Base-by-base conservation (phyloP, 1,140 invertebrate genomes). In the Chymomyza costata region DNA sequence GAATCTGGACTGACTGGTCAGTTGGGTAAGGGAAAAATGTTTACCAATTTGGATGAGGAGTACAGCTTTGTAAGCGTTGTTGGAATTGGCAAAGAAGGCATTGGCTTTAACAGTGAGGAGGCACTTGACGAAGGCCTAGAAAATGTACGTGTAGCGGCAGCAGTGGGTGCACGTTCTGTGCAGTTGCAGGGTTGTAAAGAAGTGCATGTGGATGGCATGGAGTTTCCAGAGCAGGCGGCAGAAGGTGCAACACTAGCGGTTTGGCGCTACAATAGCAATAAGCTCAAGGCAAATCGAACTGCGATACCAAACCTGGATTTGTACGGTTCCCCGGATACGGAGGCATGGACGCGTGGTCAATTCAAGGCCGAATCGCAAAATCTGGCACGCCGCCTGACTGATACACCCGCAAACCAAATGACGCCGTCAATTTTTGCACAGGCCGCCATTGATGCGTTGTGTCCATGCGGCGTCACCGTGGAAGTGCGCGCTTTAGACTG, bases 381-480 rank as follows among this genome's bases (percentile, higher is more conserved):
- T 84, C 87, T 95, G 74, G 93, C 94, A 1, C 86, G 95, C 14
- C 57, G 74, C 8, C 83, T 97, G 1, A 91, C 90, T 70, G 95
- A 97, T 83, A 91, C 91, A 11, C 95, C 96, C 0, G 90, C 94
- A 0, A 98, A 97, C 86, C 82, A 91, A 49, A 90, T 97, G 88
- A 97, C 95, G 1, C 96, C 96, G 0, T 92, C 91, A 0, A 90
- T 90, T 41, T 97, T 97, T 86, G 90, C 92, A 7, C 87, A 95
- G 47, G 65, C 83, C 1, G 85, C 88, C 2, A 87, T 88, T 7
- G 87, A 89, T 58, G 85, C 86, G 1, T 47, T 88, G 31, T 88
- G 87, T 31, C 87, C 87, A 0, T 88, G 87, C 39, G 87, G 87
- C 3, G 87, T 94, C 1, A 87, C 89, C 1, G 91, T 94, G n/a